Evolutionary conservation across 1,140 invertebrate species (phyloP).

Genomic region (Drosophila rufa): DNA sequence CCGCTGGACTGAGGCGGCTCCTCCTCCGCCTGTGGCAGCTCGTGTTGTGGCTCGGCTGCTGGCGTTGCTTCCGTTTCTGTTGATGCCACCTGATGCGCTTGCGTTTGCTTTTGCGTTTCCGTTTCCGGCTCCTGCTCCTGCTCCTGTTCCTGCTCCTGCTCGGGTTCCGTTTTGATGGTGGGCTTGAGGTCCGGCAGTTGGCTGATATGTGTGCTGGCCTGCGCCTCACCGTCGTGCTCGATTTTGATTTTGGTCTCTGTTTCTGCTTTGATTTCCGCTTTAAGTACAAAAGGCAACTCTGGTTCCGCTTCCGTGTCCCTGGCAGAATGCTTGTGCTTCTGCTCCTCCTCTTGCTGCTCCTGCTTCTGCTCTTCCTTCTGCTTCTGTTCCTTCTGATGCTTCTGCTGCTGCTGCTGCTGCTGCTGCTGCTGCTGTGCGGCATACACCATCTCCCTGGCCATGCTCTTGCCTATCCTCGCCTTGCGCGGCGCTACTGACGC

Average conservation of each 20-base stretch:
- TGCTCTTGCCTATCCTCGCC: slow-evolving; percentile 89
- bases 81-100: neutral
- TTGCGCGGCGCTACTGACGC: slow-evolving; percentile 80
- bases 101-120: neutral
- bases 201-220: slow-evolving; percentile 69
- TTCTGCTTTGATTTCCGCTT: slow-evolving; percentile 84
- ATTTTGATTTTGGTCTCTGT: slow-evolving; percentile 84
- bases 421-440: slow-evolving; percentile 58
- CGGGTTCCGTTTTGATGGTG: slow-evolving; percentile 76
- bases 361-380: slow-evolving; percentile 18
- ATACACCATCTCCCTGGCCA: slow-evolving; percentile 87
- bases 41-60: slow-evolving; percentile 6
- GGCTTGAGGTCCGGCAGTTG: slow-evolving; percentile 81
- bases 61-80: slow-evolving; percentile 10
- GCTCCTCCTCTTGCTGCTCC: slow-evolving; percentile 10
- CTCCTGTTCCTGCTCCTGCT: slow-evolving; percentile 11
- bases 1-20: slow-evolving; percentile 1
- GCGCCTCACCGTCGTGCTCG: slow-evolving; percentile 73
- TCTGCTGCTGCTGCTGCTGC: slow-evolving; percentile 28
- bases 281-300: slow-evolving; percentile 79
- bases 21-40: neutral
- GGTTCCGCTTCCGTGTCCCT: slow-evolving; percentile 30
- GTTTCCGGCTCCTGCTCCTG: slow-evolving; percentile 12
- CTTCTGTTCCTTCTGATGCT: slow-evolving; percentile 3
- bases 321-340: slow-evolving; percentile 4